phyloP scores from a whole-genome alignment of 2,797 vertebrate genomes.

The Acropternis orthonyx region DNA sequence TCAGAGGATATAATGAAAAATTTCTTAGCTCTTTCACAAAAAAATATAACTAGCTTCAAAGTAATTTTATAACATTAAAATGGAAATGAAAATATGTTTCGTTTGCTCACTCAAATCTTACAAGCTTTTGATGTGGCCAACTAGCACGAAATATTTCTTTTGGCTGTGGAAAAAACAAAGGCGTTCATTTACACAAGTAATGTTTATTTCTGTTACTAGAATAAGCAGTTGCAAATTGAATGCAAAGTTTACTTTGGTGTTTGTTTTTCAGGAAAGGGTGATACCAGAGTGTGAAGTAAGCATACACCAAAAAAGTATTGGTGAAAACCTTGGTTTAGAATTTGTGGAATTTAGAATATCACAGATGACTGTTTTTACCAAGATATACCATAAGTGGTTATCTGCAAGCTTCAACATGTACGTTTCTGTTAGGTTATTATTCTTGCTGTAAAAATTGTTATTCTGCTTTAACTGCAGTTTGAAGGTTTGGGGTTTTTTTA shows the following conservation, averaged over 20 bases:
- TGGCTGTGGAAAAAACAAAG: constrained; percentile 54
- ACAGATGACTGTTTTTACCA: background rate
- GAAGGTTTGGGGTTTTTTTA: background rate
- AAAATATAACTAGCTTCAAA: background rate
- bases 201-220: constrained; percentile 59
- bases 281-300: background rate
- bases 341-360: background rate
- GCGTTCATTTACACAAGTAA: constrained; percentile 43
- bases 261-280: constrained; percentile 4
- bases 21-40: background rate
- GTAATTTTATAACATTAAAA: background rate
- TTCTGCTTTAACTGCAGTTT: background rate
- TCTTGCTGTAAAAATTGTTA: background rate
- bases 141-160: constrained; percentile 29
- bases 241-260: constrained; percentile 52
- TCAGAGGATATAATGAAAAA: background rate
- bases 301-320: background rate
- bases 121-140: constrained; percentile 53
- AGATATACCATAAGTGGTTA: background rate
- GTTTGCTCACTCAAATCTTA: background rate
- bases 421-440: background rate
- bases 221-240: constrained; percentile 63
- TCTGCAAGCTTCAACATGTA: background rate
- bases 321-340: background rate
- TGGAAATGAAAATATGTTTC: constrained; percentile 9